These are phyloP conservation scores for Tetramorium alpestre DNA, from an alignment of 1,140 invertebrate genomes.

Conservation along the genomic window DNA sequence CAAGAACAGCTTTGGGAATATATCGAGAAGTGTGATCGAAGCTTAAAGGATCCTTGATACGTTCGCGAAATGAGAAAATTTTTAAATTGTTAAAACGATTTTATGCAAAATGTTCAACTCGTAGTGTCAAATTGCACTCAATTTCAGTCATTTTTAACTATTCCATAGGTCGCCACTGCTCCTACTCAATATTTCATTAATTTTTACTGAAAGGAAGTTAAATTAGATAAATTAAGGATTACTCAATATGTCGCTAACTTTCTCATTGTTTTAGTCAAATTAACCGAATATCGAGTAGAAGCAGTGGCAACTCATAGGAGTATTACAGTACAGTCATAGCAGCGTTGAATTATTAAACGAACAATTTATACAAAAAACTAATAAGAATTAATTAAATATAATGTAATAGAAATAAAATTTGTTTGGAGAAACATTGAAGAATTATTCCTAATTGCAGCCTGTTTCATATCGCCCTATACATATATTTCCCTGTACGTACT, in stretches of 20 bases:
- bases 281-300: no score
- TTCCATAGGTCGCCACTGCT: no score
- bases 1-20: background rate
- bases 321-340: no score
- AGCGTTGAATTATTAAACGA: background rate
- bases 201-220: no score
- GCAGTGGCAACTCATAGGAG: no score
- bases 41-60: background rate
- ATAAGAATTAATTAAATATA: constrained; percentile 38
- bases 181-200: no score
- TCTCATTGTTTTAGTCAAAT: no score
- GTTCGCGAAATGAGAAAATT: background rate
- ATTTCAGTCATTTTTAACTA: no score
- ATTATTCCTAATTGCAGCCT: background rate
- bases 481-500: background rate
- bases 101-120: no score
- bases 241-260: no score
- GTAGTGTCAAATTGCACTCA: no score
- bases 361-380: background rate
- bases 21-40: background rate
- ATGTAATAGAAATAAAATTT: background rate
- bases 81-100: constrained; percentile 5
- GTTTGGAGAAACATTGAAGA: background rate
- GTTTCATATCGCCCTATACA: background rate
- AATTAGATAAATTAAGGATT: no score